These are phyloP conservation scores for Schrankia costaestrigalis DNA, from an alignment of 2,888 invertebrate genomes.

Conservation along the genomic window DNA sequence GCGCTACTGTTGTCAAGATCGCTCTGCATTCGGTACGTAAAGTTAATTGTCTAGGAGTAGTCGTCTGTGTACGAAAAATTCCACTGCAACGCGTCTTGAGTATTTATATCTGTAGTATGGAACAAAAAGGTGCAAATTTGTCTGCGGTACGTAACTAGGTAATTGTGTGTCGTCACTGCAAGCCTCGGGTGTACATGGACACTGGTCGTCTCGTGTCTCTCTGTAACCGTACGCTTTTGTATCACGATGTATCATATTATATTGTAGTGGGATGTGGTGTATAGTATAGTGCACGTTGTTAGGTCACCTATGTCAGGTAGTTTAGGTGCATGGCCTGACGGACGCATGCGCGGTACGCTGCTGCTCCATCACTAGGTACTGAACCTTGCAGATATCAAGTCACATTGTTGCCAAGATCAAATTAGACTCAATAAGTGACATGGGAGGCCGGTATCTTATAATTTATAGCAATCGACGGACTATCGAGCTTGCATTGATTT, in stretches of 20 bases:
- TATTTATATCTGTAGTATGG: constrained; percentile 34
- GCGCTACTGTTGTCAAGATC: constrained; percentile 2
- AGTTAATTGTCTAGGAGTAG: constrained; percentile 8
- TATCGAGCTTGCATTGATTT: constrained; percentile 11
- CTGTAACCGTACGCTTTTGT: too few relatives aligned
- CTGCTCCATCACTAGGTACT: too few relatives aligned
- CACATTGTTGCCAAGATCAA: constrained; percentile 61
- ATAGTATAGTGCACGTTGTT: too few relatives aligned
- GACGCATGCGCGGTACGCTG: constrained; percentile 26
- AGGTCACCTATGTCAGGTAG: too few relatives aligned
- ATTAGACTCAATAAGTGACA: constrained; percentile 57
- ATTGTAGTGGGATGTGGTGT: too few relatives aligned
- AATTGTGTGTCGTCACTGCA: constrained; percentile 38
- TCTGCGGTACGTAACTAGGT: constrained; percentile 38
- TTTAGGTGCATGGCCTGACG: constrained; percentile 20
- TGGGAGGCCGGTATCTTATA: constrained; percentile 37
- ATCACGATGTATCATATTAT: too few relatives aligned
- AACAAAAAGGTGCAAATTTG: constrained; percentile 34
- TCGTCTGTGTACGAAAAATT: constrained; percentile 14
- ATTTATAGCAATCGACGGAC: constrained; percentile 39
- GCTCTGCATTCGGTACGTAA: not conserved
- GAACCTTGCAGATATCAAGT: constrained; percentile 22
- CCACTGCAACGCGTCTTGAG: constrained; percentile 20
- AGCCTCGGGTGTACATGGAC: too few relatives aligned
- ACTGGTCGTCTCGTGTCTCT: too few relatives aligned